phyloP scores from a whole-genome alignment of 2,888 invertebrate genomes.

The Cryptosula pallasiana region DNA sequence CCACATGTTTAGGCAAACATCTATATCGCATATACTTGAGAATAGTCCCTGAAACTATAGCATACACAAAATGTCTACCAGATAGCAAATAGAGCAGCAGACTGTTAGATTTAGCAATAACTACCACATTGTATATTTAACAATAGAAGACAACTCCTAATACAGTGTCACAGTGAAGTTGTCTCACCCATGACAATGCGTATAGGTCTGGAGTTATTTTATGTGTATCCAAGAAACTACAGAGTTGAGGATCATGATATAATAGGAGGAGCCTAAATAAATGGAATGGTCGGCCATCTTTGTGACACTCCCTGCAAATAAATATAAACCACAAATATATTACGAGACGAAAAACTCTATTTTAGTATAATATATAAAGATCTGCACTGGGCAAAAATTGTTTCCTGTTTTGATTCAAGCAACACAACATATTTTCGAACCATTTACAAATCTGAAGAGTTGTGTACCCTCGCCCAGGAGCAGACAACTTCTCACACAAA shows the following conservation, averaged over 20 bases:
- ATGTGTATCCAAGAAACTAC: slow-evolving; percentile 91
- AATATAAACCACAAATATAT: background rate
- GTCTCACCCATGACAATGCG: slow-evolving; percentile 70
- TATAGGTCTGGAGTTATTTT: slow-evolving; percentile 87
- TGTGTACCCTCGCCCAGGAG: too few relatives aligned
- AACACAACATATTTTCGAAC: too few relatives aligned
- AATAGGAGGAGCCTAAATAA: slow-evolving; percentile 72
- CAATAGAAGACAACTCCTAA: background rate
- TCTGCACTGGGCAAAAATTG: background rate
- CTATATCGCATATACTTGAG: slow-evolving; percentile 76
- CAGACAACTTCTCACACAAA: too few relatives aligned
- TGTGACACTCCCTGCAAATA: slow-evolving; percentile 55
- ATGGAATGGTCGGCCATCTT: slow-evolving; percentile 58
- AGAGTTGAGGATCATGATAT: slow-evolving; percentile 96
- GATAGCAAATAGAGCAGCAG: background rate
- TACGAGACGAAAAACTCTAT: too few relatives aligned
- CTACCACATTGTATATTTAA: background rate
- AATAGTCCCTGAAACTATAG: slow-evolving; percentile 75
- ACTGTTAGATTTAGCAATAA: background rate
- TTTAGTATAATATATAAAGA: too few relatives aligned
- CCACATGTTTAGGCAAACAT: slow-evolving; percentile 86
- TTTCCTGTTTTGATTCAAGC: background rate
- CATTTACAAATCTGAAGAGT: too few relatives aligned
- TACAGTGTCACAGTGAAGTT: background rate
- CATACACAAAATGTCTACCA: background rate